These are phyloP conservation scores for Edolisoma coerulescens DNA, from an alignment of 2,113 vertebrate genomes.

Conservation along the genomic window DNA sequence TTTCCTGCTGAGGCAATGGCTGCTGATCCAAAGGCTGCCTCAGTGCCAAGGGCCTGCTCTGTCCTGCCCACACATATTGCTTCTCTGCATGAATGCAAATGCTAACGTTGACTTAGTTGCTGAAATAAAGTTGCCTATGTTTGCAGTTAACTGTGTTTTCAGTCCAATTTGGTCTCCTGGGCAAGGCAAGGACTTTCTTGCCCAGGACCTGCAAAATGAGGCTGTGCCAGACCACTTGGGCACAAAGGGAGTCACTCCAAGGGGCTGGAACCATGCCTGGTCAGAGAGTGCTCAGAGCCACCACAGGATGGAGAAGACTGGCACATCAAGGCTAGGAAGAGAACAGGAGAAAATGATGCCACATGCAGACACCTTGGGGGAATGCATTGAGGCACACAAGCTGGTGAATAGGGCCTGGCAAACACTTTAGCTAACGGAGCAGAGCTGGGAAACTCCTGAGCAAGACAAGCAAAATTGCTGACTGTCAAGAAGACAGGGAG, in stretches of 20 bases:
- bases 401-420: not conserved
- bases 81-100: not conserved
- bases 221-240: not conserved
- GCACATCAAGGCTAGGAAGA: not conserved
- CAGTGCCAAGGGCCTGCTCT: not conserved
- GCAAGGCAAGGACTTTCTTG: not conserved
- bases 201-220: not conserved
- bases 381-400: not conserved
- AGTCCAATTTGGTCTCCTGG: not conserved
- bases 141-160: not conserved
- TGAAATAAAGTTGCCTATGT: not conserved
- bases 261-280: not conserved
- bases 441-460: not conserved
- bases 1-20: not conserved
- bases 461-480: not conserved
- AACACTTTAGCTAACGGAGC: not conserved
- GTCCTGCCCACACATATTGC: not conserved
- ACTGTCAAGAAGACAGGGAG: not conserved
- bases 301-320: not conserved
- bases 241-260: not conserved
- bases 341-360: not conserved
- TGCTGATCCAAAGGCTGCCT: not conserved
- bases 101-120: not conserved
- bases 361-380: not conserved
- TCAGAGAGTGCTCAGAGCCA: not conserved